Conservation (phyloP, 2,888 invertebrate species). For the Perithous albicinctus region DNA sequence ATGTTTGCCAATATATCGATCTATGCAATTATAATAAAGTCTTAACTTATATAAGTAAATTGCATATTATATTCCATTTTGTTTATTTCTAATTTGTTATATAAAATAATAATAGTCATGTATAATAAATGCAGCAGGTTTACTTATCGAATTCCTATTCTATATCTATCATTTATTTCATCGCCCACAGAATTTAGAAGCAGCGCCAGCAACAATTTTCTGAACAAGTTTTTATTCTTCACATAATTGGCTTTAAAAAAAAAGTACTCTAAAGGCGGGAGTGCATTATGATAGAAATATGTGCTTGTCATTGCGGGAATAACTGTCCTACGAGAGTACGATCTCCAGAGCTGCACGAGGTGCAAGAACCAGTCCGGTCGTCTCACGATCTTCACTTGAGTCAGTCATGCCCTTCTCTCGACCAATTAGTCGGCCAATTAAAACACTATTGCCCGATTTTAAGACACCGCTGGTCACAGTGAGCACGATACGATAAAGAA, state of each 20-base stretch:
- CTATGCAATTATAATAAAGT: too few relatives aligned
- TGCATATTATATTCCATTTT: background rate
- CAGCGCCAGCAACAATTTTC: background rate
- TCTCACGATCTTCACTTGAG: constrained; percentile 35
- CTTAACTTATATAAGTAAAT: background rate
- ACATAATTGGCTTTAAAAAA: background rate
- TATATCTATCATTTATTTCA: background rate
- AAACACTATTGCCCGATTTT: constrained; percentile 54
- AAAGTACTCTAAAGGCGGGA: constrained; percentile 21
- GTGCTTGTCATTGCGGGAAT: constrained; percentile 51
- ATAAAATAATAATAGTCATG: background rate
- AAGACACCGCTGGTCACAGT: constrained; percentile 50
- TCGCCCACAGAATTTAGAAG: background rate
- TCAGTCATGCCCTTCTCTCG: constrained; percentile 37
- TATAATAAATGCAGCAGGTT: background rate
- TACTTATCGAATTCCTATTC: background rate
- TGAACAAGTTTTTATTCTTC: background rate
- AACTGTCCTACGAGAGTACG: constrained; percentile 30
- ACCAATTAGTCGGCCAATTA: constrained; percentile 61
- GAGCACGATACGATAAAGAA: constrained; percentile 16
- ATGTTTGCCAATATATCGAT: too few relatives aligned
- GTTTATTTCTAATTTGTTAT: background rate
- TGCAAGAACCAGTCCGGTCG: constrained; percentile 4
- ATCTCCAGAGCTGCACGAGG: background rate
- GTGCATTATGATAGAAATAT: constrained; percentile 57